Conservation (phyloP, 2,113 vertebrate genomes). For the Rhinogobius similis region DNA sequence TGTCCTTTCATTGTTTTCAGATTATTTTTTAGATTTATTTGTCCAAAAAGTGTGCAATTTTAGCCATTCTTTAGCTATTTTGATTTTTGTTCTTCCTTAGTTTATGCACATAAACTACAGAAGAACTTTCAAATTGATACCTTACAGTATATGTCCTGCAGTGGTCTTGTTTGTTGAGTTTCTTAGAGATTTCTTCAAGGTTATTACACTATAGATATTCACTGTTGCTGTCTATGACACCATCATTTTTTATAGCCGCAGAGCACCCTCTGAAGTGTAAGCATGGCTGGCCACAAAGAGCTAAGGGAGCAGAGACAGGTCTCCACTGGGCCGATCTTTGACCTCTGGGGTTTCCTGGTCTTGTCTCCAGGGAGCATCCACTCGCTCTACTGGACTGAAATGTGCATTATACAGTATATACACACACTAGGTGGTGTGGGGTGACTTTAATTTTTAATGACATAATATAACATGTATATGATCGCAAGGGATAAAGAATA, state of each 20-base stretch:
- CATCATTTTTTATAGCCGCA: conserved; percentile 7
- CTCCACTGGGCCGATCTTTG: conserved; percentile 19
- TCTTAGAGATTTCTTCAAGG: too few relatives aligned
- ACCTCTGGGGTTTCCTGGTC: conserved; percentile 36
- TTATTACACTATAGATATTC: background rate
- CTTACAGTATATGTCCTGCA: too few relatives aligned
- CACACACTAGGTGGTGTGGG: background rate
- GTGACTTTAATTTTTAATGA: background rate
- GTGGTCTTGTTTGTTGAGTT: too few relatives aligned
- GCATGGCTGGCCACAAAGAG: conserved; percentile 25
- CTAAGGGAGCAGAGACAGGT: conserved; percentile 1
- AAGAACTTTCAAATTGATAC: too few relatives aligned
- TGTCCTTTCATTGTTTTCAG: too few relatives aligned
- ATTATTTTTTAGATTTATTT: too few relatives aligned
- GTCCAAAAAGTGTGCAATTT: too few relatives aligned
- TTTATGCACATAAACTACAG: too few relatives aligned
- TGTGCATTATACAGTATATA: background rate
- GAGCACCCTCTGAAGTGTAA: background rate
- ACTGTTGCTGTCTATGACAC: background rate
- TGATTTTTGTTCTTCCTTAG: too few relatives aligned
- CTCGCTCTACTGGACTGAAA: conserved; percentile 16
- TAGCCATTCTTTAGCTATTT: too few relatives aligned
- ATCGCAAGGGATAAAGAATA: too few relatives aligned
- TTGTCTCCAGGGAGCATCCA: conserved; percentile 27
- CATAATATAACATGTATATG: too few relatives aligned